These are phyloP conservation scores for Drosophila sturtevanti DNA, from an alignment of 1,140 invertebrate species.

Conservation along the genomic window DNA sequence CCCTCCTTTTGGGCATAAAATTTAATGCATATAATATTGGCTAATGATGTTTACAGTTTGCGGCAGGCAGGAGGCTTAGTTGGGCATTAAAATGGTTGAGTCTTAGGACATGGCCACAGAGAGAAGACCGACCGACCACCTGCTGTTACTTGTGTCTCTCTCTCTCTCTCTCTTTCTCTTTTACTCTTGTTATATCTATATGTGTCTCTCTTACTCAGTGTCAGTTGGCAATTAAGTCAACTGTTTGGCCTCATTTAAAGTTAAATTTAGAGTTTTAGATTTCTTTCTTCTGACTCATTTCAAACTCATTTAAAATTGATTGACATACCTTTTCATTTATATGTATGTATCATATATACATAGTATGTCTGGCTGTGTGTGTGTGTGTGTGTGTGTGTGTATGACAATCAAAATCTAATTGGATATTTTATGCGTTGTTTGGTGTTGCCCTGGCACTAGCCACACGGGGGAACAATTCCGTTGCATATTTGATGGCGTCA, in stretches of 20 bases:
- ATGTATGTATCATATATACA: background rate
- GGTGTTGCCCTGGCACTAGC: conserved; percentile 15
- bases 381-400: conserved; percentile 16
- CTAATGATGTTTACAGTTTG: conserved; percentile 83
- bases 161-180: background rate
- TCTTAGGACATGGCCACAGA: conserved; percentile 67
- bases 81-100: conserved; percentile 80
- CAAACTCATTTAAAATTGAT: conserved; percentile 81
- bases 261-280: conserved; percentile 9
- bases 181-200: background rate
- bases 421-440: conserved; percentile 70
- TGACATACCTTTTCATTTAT: conserved; percentile 37
- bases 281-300: conserved; percentile 40
- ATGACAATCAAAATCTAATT: conserved; percentile 63
- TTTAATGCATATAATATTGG: conserved; percentile 83
- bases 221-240: conserved; percentile 64
- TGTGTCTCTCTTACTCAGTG: conserved; percentile 42
- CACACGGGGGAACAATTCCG: conserved; percentile 62
- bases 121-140: conserved; percentile 12
- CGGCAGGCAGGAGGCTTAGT: conserved; percentile 63
- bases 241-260: conserved; percentile 7
- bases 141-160: conserved; percentile 27
- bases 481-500: conserved; percentile 74
- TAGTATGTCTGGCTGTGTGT: conserved; percentile 24
- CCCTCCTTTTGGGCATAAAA: conserved; percentile 75